Percentiles rank a stretch among this genome's conserved stretches.
These are phyloP conservation scores for Turnix velox DNA, from an alignment of 2,113 vertebrate genomes.

Conservation along the genomic window DNA sequence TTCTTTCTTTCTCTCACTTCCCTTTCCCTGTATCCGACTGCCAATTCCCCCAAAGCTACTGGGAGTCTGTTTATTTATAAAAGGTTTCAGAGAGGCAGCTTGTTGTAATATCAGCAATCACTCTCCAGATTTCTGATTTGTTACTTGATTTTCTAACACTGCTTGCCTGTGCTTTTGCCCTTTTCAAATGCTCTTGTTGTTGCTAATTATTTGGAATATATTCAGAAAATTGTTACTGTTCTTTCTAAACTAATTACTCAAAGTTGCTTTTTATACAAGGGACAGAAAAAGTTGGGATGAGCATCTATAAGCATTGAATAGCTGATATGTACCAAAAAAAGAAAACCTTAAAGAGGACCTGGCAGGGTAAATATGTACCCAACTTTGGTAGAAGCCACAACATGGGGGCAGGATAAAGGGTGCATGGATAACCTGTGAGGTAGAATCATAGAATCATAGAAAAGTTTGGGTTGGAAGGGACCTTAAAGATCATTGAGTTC, in stretches of 20 bases:
- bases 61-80: neutral
- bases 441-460: no score
- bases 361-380: no score
- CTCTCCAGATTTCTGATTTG: neutral
- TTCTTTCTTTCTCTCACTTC: neutral
- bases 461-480: no score
- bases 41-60: neutral
- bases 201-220: neutral
- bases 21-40: neutral
- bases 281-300: neutral
- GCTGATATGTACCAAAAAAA: neutral
- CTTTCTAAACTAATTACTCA: neutral
- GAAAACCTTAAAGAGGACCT: neutral
- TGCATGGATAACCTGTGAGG: neutral
- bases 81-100: neutral
- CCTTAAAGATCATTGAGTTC: no score
- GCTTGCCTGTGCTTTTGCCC: neutral
- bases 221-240: neutral
- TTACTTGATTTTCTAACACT: neutral
- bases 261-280: neutral
- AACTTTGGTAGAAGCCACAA: neutral
- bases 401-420: accelerated
- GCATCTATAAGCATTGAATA: neutral
- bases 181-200: neutral
- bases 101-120: neutral